phyloP scores from a whole-genome alignment of 35 echinoderm and acorn worm genomes.

The Anneissia japonica region DNA sequence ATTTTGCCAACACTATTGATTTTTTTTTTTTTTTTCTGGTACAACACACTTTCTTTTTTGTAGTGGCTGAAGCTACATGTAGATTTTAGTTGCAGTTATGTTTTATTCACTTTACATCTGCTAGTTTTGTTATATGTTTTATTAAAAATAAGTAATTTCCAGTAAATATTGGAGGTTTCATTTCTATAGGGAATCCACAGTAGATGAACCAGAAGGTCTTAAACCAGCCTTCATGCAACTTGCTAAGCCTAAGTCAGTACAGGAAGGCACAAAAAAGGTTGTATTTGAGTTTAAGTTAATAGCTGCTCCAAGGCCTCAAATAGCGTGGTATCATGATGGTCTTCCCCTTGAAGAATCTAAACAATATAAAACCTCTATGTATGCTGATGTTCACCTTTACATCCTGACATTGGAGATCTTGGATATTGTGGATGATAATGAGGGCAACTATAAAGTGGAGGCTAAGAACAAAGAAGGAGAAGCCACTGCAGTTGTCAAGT shows the following conservation, averaged over 20 bases:
- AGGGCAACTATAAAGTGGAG: constrained; percentile 74
- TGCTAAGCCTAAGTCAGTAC: constrained; percentile 57
- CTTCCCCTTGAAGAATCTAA: constrained; percentile 71
- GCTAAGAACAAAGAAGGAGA: constrained; percentile 79
- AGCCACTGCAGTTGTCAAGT: constrained; percentile 52
- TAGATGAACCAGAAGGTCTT: constrained; percentile 87
- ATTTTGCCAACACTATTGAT: too few relatives aligned
- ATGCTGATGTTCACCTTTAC: constrained; percentile 91
- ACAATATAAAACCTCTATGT: constrained; percentile 61
- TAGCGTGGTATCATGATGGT: constrained; percentile 80
- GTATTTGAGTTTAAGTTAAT: constrained; percentile 94
- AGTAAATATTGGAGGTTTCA: too few relatives aligned
- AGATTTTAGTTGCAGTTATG: too few relatives aligned
- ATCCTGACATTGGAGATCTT: constrained; percentile 56
- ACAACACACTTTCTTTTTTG: too few relatives aligned
- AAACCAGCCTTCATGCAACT: constrained; percentile 89
- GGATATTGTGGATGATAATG: constrained; percentile 61
- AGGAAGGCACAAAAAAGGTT: constrained; percentile 48
- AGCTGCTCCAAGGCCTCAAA: constrained; percentile 75
- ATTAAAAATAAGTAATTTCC: too few relatives aligned
- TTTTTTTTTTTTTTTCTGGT: too few relatives aligned
- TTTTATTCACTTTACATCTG: background rate
- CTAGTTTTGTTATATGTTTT: too few relatives aligned
- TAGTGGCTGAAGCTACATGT: too few relatives aligned
- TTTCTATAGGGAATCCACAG: constrained; percentile 72